Evolutionary conservation across 2,797 vertebrate genomes (phyloP).

Genomic region (Paedocypris micromegethes): DNA sequence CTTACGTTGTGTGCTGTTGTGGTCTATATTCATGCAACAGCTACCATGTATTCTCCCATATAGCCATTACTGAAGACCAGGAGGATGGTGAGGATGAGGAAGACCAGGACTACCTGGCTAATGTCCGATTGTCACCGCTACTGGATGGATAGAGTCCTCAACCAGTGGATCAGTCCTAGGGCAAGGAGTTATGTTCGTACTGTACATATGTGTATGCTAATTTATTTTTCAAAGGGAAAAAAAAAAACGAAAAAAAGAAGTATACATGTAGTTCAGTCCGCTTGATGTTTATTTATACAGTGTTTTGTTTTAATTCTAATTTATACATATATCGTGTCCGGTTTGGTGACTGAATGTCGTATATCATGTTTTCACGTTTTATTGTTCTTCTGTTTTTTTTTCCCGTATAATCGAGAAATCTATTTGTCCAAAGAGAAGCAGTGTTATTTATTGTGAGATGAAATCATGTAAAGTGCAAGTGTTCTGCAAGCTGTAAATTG

Average conservation of each 20-base stretch:
- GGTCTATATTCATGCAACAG: slow-evolving; percentile 97
- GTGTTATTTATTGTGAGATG: slow-evolving; percentile 99
- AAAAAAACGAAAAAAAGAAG: slow-evolving; percentile 62
- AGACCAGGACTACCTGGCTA: slow-evolving; percentile 93
- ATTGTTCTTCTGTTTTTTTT: slow-evolving; percentile 53
- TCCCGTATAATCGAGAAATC: slow-evolving; percentile 88
- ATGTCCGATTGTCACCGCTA: slow-evolving; percentile 95
- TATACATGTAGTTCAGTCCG: slow-evolving; percentile 98
- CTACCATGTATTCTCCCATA: slow-evolving; percentile 98
- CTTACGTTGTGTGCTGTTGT: slow-evolving; percentile 92
- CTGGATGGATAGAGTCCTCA: slow-evolving; percentile 90
- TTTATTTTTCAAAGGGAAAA: slow-evolving; percentile 97
- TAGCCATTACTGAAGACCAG: slow-evolving; percentile 99
- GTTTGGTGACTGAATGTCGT: slow-evolving; percentile 75
- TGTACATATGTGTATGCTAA: slow-evolving; percentile 99
- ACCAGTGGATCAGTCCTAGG: slow-evolving; percentile 80
- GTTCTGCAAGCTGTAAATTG: slow-evolving; percentile 89
- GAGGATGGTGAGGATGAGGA: slow-evolving; percentile 93
- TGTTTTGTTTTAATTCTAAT: slow-evolving; percentile 92
- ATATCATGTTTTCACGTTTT: slow-evolving; percentile 81
- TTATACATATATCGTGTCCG: slow-evolving; percentile 99
- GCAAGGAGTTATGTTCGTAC: slow-evolving; percentile 90
- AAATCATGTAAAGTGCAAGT: slow-evolving; percentile 88
- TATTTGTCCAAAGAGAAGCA: slow-evolving; percentile 99
- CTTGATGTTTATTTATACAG: slow-evolving; percentile 99